Evolutionary conservation across 2,113 vertebrate species (phyloP), one percentile per base, ranked within the genome.

Genomic region (Morphnarchus princeps): DNA sequence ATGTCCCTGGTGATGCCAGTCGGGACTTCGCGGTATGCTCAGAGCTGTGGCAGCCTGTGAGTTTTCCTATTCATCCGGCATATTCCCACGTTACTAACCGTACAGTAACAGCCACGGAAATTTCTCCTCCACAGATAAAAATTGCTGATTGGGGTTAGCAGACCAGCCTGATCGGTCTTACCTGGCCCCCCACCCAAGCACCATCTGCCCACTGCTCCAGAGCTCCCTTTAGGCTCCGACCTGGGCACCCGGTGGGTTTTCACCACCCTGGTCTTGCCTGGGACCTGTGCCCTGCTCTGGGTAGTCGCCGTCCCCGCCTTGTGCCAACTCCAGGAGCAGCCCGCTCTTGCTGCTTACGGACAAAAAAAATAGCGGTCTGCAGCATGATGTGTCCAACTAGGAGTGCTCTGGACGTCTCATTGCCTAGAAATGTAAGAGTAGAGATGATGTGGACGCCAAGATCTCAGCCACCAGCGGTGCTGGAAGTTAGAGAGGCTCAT

Each of bases 1-100:
- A 28, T 2, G 1, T 49, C 36, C 21, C 2, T 0, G 38, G 18
- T 67, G n/a, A 80, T 3, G 3, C 18, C 47, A 79, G 24, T 6
- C 25, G 45, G 55, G 55, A 66, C 20, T 38, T 32, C 10, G 7
- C 4, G 9, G 6, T 59, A 6, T 42, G 36, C 49, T 69, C 34
- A n/a, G 29, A 61, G 6, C 16, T 1, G 1, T 32, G 40, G 36
- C 19, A 42, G 15, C 13, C 22, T 67, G 25, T n/a, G 50, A 79
- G 36, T 57, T 87, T 90, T 82, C 40, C 55, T 82, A 16, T 58
- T 93, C 9, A 52, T 69, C 13, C 43, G 72, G 2, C 5, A 26
- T 40, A 34, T 78, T 55, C 8, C 12, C 4, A 15, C 31, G 1
- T 36, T 19, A 79, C 5, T 36, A 43, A 36, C 13, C 32, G 45